Evolutionary conservation across 2,888 invertebrate genomes (phyloP).

Genomic region (Stratiomys singularior): DNA sequence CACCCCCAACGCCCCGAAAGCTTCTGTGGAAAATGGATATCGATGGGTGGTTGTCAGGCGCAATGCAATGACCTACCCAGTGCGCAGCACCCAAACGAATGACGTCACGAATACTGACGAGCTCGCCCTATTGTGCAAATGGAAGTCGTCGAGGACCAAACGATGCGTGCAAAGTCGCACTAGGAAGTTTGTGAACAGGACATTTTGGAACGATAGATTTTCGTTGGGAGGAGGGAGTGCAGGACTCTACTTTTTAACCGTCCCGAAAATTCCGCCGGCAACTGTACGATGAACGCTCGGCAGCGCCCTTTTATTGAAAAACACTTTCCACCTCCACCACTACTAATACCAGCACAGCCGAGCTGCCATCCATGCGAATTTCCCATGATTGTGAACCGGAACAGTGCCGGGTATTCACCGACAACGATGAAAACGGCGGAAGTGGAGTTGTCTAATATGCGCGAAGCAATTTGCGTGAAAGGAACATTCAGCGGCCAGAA

Average conservation of each 20-base stretch:
- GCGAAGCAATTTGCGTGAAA: slow-evolving; percentile 30
- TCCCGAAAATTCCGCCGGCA: neutral
- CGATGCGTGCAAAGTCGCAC: neutral
- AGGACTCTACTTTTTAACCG: no score
- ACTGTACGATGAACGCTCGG: neutral
- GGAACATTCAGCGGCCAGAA: neutral
- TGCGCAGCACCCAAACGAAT: slow-evolving; percentile 24
- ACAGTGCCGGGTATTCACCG: slow-evolving; percentile 19
- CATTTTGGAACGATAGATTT: no score
- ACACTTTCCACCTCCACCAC: neutral
- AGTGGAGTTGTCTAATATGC: slow-evolving; percentile 29
- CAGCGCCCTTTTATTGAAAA: slow-evolving; percentile 41
- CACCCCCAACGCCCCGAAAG: slow-evolving; percentile 41
- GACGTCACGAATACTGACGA: slow-evolving; percentile 26
- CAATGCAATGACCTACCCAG: slow-evolving; percentile 27
- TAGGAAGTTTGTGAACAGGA: no score
- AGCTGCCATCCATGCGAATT: slow-evolving; percentile 6
- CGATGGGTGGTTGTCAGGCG: slow-evolving; percentile 40
- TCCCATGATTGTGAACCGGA: slow-evolving; percentile 23
- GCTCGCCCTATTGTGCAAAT: neutral
- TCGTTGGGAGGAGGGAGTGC: no score
- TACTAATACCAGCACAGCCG: no score
- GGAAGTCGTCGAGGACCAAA: neutral
- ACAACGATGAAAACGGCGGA: neutral
- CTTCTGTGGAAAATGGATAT: slow-evolving; percentile 30